Evolutionary conservation across 1,140 invertebrate species (phyloP).

Genomic region (Nephotettix cincticeps): DNA sequence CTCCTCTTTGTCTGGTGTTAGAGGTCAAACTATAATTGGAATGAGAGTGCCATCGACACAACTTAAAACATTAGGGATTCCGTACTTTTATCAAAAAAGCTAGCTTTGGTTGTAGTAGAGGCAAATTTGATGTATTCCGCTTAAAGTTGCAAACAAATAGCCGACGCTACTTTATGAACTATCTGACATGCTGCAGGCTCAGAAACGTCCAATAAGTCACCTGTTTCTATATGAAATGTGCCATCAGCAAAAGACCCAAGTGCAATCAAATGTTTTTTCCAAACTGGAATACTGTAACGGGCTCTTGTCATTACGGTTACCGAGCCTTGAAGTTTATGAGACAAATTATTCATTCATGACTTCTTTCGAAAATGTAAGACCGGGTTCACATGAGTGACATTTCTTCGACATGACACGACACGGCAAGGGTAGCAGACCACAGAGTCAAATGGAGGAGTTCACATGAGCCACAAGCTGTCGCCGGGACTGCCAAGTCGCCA

Average conservation of each 20-base stretch:
- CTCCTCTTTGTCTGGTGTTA: constrained; percentile 21
- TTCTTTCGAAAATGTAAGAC: not conserved
- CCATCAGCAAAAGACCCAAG: constrained; percentile 16
- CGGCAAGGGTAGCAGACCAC: too few relatives aligned
- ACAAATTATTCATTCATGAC: constrained; percentile 2
- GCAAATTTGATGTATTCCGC: constrained; percentile 14
- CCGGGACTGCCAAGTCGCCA: too few relatives aligned
- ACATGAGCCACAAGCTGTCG: too few relatives aligned
- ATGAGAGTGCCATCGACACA: not conserved
- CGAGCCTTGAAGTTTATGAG: not conserved
- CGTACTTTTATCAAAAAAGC: constrained; percentile 14
- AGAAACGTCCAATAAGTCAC: not conserved
- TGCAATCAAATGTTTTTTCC: constrained; percentile 14
- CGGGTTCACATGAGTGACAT: too few relatives aligned
- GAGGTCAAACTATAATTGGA: constrained; percentile 7
- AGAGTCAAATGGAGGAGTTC: too few relatives aligned
- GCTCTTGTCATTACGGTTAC: not conserved
- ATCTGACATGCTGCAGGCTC: not conserved
- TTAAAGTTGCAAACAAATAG: constrained; percentile 13
- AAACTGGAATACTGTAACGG: not conserved
- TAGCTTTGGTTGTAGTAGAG: not conserved
- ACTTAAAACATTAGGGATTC: constrained; percentile 7
- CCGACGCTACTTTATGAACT: constrained; percentile 10
- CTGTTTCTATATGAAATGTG: constrained; percentile 13
- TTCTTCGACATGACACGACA: too few relatives aligned